Percentiles rank a stretch among this genome's conserved stretches.
Conservation (phyloP, 2,797 vertebrate genomes). For the Rhodeus uyekii region DNA sequence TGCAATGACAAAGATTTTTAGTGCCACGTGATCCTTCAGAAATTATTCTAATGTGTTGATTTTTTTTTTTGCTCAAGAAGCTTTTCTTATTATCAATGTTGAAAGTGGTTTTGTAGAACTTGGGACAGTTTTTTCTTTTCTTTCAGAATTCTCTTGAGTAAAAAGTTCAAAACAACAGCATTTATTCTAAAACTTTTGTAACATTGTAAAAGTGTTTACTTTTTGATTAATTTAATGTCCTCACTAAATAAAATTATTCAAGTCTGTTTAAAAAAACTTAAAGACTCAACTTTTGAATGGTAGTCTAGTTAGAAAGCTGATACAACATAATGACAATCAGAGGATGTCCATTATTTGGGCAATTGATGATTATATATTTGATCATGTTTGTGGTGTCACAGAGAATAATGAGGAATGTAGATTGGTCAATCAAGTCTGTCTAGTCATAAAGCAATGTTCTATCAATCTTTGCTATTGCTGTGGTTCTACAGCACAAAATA, state of each 20-base stretch:
- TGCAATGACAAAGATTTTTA: background rate
- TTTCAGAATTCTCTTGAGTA: background rate
- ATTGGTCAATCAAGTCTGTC: background rate
- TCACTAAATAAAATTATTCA: background rate
- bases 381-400: background rate
- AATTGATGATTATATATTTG: background rate
- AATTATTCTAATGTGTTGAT: background rate
- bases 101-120: background rate
- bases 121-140: background rate
- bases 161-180: background rate
- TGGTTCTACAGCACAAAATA: background rate
- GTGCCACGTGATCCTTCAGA: background rate
- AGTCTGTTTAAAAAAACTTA: background rate
- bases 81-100: background rate
- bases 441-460: background rate
- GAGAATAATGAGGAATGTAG: background rate
- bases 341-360: background rate
- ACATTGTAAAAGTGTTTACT: background rate
- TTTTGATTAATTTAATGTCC: background rate
- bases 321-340: background rate
- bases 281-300: background rate
- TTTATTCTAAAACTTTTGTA: background rate
- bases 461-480: background rate
- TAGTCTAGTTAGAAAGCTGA: background rate
- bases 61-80: background rate